Evolutionary conservation across 2,888 invertebrate genomes (phyloP), one percentile per base, ranked within the genome.

Genomic region (Harpalus rufipes): DNA sequence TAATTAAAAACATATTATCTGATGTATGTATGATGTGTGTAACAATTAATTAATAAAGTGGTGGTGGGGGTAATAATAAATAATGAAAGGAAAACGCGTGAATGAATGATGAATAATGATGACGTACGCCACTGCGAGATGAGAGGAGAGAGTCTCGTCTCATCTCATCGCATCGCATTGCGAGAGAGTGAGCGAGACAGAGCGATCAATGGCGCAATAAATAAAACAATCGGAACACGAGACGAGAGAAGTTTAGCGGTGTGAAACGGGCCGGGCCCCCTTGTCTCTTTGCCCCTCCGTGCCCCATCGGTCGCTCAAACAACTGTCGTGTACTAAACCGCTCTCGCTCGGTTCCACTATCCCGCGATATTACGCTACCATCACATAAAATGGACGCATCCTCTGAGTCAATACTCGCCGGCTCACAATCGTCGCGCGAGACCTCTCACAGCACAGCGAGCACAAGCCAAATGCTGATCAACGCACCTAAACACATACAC

Each of bases 281-380:
- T 32, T 32, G 16, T 39, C 44, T 39, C 87, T 86, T 86, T 86
- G 87, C 88, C 87, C 87, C 86, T 82, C 86, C 87, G 86, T 87
- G 87, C 86, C 86, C 88, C 88, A 88, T 87, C 89, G 88, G 88
- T 89, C 89, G 89, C 89, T 90, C 90, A 89, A 90, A 90, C 90
- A 90, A 90, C 90, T 90, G 90, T 90, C 90, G 90, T 89, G 89
- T 89, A 89, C 88, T 88, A 89, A 88, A 89, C 89, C 89, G 89
- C 89, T 88, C 61, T 58, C 59, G 63, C 59, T 21, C 89, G 88
- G 88, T 88, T 89, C 88, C 88, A 89, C 89, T 89, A 89, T 89
- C 89, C 89, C 89, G 89, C 89, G 89, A 90, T 90, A 90, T 90
- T 89, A 90, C 88, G 88, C 88, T 88, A 88, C 88, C 89, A 89